These are phyloP conservation scores for Salvator merianae DNA, from an alignment of 2,113 vertebrate species.

Conservation along the genomic window DNA sequence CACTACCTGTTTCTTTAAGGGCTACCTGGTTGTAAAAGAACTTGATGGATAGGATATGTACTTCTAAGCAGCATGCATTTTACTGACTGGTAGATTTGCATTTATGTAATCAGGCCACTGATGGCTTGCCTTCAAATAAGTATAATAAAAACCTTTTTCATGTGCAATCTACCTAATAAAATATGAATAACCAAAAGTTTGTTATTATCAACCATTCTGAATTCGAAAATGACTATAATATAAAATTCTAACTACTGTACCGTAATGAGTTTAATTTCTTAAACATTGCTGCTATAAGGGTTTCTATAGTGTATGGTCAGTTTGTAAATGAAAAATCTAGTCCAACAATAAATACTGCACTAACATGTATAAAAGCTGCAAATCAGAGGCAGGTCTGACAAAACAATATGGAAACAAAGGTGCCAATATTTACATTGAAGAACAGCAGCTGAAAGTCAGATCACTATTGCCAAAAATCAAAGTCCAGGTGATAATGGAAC, in stretches of 20 bases:
- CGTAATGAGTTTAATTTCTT: not conserved
- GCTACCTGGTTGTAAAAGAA: not conserved
- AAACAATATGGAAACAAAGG: not conserved
- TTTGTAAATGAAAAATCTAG: constrained; percentile 2
- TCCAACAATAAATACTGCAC: constrained; percentile 27
- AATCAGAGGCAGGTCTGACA: constrained; percentile 14
- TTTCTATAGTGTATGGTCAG: constrained; percentile 19
- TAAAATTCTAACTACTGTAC: constrained; percentile 10
- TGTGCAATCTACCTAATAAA: not conserved
- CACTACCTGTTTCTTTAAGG: not conserved
- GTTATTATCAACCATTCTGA: constrained; percentile 24
- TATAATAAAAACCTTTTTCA: constrained; percentile 20
- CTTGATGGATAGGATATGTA: not conserved
- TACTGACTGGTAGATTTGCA: not conserved
- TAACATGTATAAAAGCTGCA: not conserved
- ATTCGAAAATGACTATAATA: constrained; percentile 16
- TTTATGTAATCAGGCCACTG: constrained; percentile 1
- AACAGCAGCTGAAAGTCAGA: not conserved
- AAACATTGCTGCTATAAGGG: constrained; percentile 1
- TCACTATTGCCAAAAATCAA: not conserved
- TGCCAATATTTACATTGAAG: not conserved
- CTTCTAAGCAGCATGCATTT: not conserved
- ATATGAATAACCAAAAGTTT: constrained; percentile 17
- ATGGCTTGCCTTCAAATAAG: constrained; percentile 22
- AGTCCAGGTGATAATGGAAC: not conserved